Base-by-base conservation (phyloP, 1,140 invertebrate genomes). In the Leptestheria dahalacensis region DNA sequence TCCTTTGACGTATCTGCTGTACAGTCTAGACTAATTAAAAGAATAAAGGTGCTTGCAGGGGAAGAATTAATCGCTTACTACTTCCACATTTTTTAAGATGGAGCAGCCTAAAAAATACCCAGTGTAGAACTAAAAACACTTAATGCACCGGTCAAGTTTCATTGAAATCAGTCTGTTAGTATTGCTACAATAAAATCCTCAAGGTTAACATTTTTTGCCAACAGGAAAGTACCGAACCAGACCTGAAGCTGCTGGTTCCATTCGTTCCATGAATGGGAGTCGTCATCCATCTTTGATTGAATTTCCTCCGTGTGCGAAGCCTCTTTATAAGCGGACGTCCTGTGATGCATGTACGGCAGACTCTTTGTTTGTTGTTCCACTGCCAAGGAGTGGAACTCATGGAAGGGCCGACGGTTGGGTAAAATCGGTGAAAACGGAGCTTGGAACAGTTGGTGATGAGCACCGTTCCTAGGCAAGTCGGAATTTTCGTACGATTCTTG, bases 231-330 rank as follows among this genome's bases (percentile, higher is more conserved):
- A n/a, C n/a, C n/a, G n/a, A n/a, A n/a, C n/a, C n/a, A n/a, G n/a
- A 66, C 66, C 62, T 68, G 67, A 29, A 68, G 62, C 48, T 68
- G 67, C 55, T 68, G 67, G 12, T 65, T 68, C 67, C 67, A 68
- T 41, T 68, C 67, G 63, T 67, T 64, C 67, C 67, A 68, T n/a
- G 63, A 64, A 15, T 63, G 61, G 28, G 63, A 65, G 11, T 53
- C 62, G 21, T 55, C 53, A 25, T 23, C 51, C 4, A 25, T n/a
- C 15, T 41, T 41, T 29, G 25, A 20, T 24, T 55, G 51, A 53
- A 21, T 18, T 21, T 53, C 26, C 24, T 55, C 26, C 21, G 26
- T 24, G 24, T 55, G 33, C 20, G 26, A 28, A 20, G 26, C 26
- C 21, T 55, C 53, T 26, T 20, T 20, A 1, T 24, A 20, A n/a